phyloP scores from a whole-genome alignment of 92 coral and sea anemone species.

The Palythoa caribaeorum region DNA sequence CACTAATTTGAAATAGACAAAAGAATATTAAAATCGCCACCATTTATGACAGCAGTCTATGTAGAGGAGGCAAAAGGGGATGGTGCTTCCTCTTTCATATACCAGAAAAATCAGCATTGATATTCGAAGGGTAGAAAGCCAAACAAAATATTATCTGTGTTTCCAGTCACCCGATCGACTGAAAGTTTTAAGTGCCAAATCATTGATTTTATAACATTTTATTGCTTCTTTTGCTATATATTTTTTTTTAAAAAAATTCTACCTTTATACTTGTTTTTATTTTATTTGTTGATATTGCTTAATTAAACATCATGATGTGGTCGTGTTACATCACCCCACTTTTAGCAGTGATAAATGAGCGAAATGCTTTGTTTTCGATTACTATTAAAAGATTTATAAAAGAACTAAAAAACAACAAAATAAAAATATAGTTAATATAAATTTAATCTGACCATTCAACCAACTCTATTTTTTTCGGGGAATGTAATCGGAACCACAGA shows the following conservation, averaged over 20 bases:
- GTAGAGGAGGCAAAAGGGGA: too few relatives aligned
- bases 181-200: slow-evolving; percentile 8
- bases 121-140: slow-evolving; percentile 4
- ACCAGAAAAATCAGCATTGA: neutral
- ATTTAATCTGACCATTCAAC: slow-evolving; percentile 5
- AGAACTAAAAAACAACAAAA: slow-evolving; percentile 1
- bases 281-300: slow-evolving; percentile 8
- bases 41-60: too few relatives aligned
- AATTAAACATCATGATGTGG: slow-evolving; percentile 7
- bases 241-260: neutral
- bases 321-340: slow-evolving; percentile 17
- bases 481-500: slow-evolving; percentile 2
- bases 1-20: too few relatives aligned
- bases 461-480: neutral
- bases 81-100: too few relatives aligned
- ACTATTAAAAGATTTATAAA: slow-evolving; percentile 17
- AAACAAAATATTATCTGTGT: slow-evolving; percentile 9
- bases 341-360: slow-evolving; percentile 27
- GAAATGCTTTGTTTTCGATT: neutral
- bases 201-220: slow-evolving; percentile 8
- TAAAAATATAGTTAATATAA: neutral
- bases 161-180: slow-evolving; percentile 12
- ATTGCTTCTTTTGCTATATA: slow-evolving; percentile 3
- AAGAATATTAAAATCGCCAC: too few relatives aligned
- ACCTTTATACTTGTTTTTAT: slow-evolving; percentile 1